Conservation (phyloP, 2,888 invertebrate species). For the Platycheirus rosarum region DNA sequence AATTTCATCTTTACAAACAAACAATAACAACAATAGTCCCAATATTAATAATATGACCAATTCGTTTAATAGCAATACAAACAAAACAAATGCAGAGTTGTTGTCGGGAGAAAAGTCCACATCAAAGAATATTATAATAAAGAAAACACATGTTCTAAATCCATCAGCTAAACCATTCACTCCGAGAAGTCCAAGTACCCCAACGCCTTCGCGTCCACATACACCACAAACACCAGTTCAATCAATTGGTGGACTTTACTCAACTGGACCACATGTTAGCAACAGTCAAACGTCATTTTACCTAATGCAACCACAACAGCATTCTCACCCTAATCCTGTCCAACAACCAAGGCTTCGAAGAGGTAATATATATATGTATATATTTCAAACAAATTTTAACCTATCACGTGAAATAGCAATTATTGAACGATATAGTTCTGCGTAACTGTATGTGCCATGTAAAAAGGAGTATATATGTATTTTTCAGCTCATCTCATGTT, state of each 20-base stretch:
- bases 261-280: constrained; percentile 79
- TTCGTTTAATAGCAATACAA: constrained; percentile 49
- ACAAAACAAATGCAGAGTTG: constrained; percentile 56
- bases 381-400: no score
- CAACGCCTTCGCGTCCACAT: constrained; percentile 88
- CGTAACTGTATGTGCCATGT: no score
- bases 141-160: constrained; percentile 90
- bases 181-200: constrained; percentile 87
- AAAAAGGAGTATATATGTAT: no score
- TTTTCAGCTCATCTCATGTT: no score
- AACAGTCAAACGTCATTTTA: constrained; percentile 81
- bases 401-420: no score
- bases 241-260: constrained; percentile 80
- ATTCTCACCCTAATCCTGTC: constrained; percentile 80
- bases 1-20: constrained; percentile 32
- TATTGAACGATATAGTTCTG: no score
- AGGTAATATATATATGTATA: no score
- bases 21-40: constrained; percentile 47
- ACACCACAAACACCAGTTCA: constrained; percentile 91
- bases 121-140: constrained; percentile 80
- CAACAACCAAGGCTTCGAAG: constrained; percentile 82
- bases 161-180: constrained; percentile 95
- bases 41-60: constrained; percentile 72
- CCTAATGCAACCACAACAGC: constrained; percentile 80
- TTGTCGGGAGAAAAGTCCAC: constrained; percentile 86